Conservation (phyloP, 2,113 vertebrate genomes). For the Bombycilla garrulus region DNA sequence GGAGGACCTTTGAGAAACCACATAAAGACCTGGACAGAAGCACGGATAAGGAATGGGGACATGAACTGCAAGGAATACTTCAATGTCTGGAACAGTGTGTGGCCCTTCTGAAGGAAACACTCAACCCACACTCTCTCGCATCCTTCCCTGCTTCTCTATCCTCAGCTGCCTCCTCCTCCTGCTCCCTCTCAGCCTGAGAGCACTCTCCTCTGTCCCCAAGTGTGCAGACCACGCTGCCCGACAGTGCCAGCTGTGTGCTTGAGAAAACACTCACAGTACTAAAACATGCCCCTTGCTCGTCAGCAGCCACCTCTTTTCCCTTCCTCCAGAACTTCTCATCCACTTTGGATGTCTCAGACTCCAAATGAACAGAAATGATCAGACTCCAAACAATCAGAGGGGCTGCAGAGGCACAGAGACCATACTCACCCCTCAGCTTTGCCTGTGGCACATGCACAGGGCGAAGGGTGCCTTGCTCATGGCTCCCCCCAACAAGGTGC, state of each 20-base stretch:
- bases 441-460: neutral
- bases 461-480: neutral
- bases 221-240: neutral
- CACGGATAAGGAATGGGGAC: neutral
- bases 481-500: neutral
- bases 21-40: neutral
- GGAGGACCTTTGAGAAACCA: neutral
- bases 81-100: neutral
- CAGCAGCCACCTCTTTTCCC: neutral
- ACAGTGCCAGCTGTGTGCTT: neutral
- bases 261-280: neutral
- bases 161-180: neutral
- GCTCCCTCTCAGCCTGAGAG: neutral
- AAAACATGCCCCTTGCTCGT: neutral
- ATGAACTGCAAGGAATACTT: neutral
- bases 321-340: neutral
- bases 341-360: neutral
- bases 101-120: neutral
- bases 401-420: neutral
- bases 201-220: neutral
- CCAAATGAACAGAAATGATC: fast-evolving
- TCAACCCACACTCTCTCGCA: neutral
- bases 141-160: neutral
- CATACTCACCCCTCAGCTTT: neutral
- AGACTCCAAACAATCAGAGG: neutral